Base-by-base conservation (phyloP, 2,113 vertebrate genomes). In the Passerina amoena region DNA sequence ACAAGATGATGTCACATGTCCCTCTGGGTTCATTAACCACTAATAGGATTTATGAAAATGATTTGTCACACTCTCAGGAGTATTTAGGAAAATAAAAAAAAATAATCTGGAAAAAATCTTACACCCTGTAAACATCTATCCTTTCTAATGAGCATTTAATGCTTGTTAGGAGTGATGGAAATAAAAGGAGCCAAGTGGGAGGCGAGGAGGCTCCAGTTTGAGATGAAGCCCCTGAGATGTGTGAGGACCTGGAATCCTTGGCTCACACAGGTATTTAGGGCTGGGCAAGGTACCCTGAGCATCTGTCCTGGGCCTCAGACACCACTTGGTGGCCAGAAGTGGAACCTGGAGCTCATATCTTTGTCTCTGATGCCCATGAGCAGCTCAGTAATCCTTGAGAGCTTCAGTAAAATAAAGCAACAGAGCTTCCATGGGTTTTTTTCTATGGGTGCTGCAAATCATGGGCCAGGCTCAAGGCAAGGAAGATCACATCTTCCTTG, bases 11-110 rank as follows among this genome's bases (percentile, higher is more conserved):
- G 45, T 42, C 13, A 50, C 2, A 1, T 5, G 5, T 70, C 33
- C 70, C 73, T 79, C 69, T 82, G 63, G 48, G 57, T 38, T 94
- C 63, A 73, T 91, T 94, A 96, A 59, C 48, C 37, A 33, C 33
- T 69, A 85, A 85, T 31, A 79, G 23, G 54, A 91, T 86, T 87
- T 85, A 91, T 59, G 30, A 73, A 66, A 61, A 60, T 28, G 73
- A 82, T 77, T 90, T 88, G 54, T 91, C 78, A 82, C 40, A 57
- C 57, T 77, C 70, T 47, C 66, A 44, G 31, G 50, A 85, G 45
- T 21, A 80, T 35, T 86, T 65, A 90, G 71, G 30, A 91, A 82
- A 95, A 61, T 40, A n/a, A 12, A 66, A 83, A 83, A 83, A 37
- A 35, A 37, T 56, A 77, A 81, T 68, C 68, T 80, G 63, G 53